These are phyloP conservation scores for Gortyna flavago DNA, from an alignment of 2,888 invertebrate genomes.

Conservation along the genomic window DNA sequence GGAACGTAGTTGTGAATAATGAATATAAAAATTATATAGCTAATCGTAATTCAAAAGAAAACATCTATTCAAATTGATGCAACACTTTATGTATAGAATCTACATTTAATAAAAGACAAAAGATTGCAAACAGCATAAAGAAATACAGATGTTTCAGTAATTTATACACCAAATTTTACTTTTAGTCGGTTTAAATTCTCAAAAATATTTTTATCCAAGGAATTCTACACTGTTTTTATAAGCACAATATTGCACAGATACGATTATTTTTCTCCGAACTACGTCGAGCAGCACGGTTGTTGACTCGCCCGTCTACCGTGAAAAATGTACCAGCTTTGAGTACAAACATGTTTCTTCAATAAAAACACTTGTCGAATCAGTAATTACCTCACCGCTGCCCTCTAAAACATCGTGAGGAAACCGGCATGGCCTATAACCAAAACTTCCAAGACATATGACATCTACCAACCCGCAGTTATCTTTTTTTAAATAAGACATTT, in stretches of 20 bases:
- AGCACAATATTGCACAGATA: conserved; percentile 21
- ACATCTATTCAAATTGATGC: neutral
- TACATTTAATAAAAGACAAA: neutral
- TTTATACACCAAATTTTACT: neutral
- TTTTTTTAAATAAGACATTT: too few species aligned
- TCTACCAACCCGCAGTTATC: too few species aligned
- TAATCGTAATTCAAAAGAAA: too few species aligned
- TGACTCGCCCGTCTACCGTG: conserved; percentile 74
- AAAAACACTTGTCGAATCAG: conserved; percentile 12
- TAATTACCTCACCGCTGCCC: neutral
- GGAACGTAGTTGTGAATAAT: neutral
- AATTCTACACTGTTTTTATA: conserved; percentile 8
- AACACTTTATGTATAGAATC: too few species aligned
- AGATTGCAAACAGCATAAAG: neutral
- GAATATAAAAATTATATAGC: too few species aligned
- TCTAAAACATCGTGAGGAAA: too few species aligned
- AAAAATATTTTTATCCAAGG: neutral
- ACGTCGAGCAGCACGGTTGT: conserved; percentile 68
- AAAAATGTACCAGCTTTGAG: conserved; percentile 66
- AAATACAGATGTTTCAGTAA: neutral
- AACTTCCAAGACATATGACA: too few species aligned
- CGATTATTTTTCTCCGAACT: conserved; percentile 34
- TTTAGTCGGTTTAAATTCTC: neutral
- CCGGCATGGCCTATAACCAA: too few species aligned
- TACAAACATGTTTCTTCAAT: conserved; percentile 18